These are phyloP conservation scores for Nesogale talazaci DNA, from an alignment of 2,113 vertebrate genomes.

Conservation along the genomic window DNA sequence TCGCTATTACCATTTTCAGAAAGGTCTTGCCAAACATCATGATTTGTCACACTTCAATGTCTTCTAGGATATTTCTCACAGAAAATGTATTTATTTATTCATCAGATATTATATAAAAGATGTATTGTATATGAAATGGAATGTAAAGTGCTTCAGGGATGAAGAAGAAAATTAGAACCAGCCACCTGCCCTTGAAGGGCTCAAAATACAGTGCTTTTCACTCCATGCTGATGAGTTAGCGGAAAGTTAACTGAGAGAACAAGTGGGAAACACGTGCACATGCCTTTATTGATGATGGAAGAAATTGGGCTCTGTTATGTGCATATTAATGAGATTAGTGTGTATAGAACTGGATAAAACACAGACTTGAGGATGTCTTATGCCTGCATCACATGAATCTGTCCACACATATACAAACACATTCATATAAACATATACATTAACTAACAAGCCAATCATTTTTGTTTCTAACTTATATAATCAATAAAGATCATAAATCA, in stretches of 20 bases:
- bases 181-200: not conserved
- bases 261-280: not conserved
- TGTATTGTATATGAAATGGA: not conserved
- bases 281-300: not conserved
- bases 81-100: not conserved
- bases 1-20: not conserved
- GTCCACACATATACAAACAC: no score
- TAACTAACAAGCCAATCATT: no score
- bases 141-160: not conserved
- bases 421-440: no score
- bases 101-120: not conserved
- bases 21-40: not conserved
- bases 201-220: not conserved
- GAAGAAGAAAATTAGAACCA: not conserved
- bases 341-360: not conserved
- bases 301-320: not conserved
- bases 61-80: not conserved
- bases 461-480: no score
- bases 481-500: no score
- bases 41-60: not conserved
- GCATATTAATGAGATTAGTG: not conserved
- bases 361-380: not conserved
- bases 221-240: not conserved
- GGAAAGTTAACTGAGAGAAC: not conserved
- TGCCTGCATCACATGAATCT: no score